Base-by-base conservation (phyloP, 2,888 invertebrate species). In the Cheilosia impressa region DNA sequence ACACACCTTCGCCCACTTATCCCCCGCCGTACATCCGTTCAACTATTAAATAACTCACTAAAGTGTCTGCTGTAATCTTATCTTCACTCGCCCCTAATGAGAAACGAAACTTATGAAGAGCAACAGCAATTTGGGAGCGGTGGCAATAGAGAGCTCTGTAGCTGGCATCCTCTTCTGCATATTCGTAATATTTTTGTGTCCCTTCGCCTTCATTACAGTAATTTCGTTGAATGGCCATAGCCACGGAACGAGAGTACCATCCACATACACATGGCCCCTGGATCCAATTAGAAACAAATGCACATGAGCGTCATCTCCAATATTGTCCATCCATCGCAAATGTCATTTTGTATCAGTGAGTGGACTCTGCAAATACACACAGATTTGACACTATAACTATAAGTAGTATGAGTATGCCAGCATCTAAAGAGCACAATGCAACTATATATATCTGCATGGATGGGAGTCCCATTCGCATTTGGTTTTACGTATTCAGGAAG, bases 401-500 rank as follows among this genome's bases (percentile, higher is more conserved):
- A 34, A 15, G 71, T 57, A 15, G 71, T 57, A 15, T 50, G 7
- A 63, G 66, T 65, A 31, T 53, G 45, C 1, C 13, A 22, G 22
- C 22, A 38, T 69, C 58, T 72, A 27, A 65, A 43, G 63, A 63
- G n/a, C 6, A 24, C 53, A 52, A 65, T 19, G 19, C 5, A 38
- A 38, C 47, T 19, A 6, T 27, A 6, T 6, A 5, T 6, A 17
- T 50, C 27, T 34, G 2, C 15, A 65, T 22, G n/a, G 19, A 22
- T 22, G 27, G 31, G 15, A 68, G 69, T 31, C 50, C 63, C 60
- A 47, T 55, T 82, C 73, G 73, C 78, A 73, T 73, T 83, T 62
- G 68, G 58, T 78, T 83, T 83, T 83, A 73, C 73, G 78, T 78
- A 83, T 83, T 79, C 83, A 66, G 83, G 68, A 78, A 73, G 83